These are phyloP conservation scores for Tenthredo distinguenda DNA, from an alignment of 2,888 invertebrate species.

Conservation along the genomic window DNA sequence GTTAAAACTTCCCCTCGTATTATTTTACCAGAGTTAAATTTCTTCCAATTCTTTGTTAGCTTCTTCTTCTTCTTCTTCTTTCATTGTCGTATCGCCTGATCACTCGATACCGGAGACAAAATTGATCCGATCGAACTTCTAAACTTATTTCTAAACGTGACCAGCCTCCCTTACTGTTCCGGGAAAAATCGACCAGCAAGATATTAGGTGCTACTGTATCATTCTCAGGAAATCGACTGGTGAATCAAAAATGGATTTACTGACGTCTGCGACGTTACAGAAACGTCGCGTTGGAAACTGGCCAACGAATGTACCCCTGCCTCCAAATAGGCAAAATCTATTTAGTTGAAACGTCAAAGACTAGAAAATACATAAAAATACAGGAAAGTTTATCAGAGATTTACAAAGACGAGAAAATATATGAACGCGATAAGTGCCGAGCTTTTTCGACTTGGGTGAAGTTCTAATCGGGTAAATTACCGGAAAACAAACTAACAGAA, in stretches of 20 bases:
- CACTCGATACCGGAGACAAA: not conserved
- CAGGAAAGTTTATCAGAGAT: not conserved
- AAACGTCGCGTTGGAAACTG: conserved; percentile 1
- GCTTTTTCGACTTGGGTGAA: not conserved
- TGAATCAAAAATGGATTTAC: conserved; percentile 48
- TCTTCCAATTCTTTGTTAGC: conserved; percentile 16
- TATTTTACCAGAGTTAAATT: conserved; percentile 36
- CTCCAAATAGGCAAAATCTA: not conserved
- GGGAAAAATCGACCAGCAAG: not conserved
- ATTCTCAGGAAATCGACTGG: conserved; percentile 24
- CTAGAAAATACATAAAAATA: not conserved
- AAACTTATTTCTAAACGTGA: conserved; percentile 24
- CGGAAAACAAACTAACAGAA: not conserved
- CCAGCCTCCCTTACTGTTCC: not conserved
- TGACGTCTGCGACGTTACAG: conserved; percentile 42
- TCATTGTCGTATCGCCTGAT: not conserved
- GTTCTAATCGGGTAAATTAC: not conserved
- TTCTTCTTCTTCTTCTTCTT: not conserved
- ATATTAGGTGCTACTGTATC: conserved; percentile 33
- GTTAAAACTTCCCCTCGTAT: conserved; percentile 25
- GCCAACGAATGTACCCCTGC: conserved; percentile 25
- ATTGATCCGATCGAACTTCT: not conserved
- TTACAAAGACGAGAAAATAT: not conserved
- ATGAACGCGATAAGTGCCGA: too few species aligned
- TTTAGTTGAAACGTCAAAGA: not conserved